Percentiles rank a stretch among this genome's conserved stretches.
Conservation (phyloP, 2,797 vertebrate species). For the Hyperoplus immaculatus region DNA sequence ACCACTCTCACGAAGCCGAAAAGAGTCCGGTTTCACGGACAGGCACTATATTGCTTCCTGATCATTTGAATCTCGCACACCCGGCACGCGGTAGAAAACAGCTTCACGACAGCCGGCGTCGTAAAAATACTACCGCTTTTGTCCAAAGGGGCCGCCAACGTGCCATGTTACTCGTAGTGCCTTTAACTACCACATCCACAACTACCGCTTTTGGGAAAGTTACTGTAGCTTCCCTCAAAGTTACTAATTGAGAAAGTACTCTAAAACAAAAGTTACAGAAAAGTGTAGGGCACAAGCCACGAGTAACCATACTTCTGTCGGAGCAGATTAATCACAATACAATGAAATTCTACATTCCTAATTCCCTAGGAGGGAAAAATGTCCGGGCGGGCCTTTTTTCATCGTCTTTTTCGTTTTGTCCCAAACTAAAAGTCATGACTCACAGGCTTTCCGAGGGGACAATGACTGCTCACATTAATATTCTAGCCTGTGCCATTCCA, state of each 20-base stretch:
- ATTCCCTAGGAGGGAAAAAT: constrained; percentile 33
- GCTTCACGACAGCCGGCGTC: too few species aligned
- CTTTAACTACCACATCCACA: neutral
- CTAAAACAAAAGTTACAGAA: neutral
- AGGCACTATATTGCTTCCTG: too few species aligned
- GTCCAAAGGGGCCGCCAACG: too few species aligned
- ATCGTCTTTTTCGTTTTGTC: constrained; percentile 40
- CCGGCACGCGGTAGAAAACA: too few species aligned
- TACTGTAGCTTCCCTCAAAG: neutral
- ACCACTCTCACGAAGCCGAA: too few species aligned
- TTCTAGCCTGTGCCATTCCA: constrained; percentile 51
- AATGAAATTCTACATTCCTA: constrained; percentile 5
- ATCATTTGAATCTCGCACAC: too few species aligned
- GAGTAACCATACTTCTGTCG: constrained; percentile 35
- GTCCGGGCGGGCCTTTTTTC: constrained; percentile 36
- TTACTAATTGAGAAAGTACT: constrained; percentile 12
- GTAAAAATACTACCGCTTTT: too few species aligned
- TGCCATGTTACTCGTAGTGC: too few species aligned
- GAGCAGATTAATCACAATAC: constrained; percentile 49
- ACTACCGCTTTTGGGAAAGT: neutral
- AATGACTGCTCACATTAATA: constrained; percentile 56
- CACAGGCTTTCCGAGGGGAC: constrained; percentile 44
- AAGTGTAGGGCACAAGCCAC: constrained; percentile 12
- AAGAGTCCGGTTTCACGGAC: too few species aligned
- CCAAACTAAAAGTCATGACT: constrained; percentile 54